phyloP scores from a whole-genome alignment of 2,888 invertebrate genomes.

The Reticulitermes lucifugus region DNA sequence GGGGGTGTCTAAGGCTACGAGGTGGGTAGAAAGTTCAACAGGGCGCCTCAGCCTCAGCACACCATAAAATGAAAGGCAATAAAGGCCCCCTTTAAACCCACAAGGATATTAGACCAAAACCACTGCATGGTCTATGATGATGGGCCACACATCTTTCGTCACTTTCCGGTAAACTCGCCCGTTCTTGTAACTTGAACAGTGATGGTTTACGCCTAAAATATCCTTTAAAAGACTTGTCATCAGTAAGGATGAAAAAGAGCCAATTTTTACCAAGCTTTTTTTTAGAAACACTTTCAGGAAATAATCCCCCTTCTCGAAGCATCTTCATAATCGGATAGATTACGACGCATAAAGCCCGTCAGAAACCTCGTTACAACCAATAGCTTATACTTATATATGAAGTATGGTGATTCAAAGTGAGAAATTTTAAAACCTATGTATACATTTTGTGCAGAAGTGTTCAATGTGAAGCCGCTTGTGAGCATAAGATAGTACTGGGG shows the following conservation, averaged over 20 bases:
- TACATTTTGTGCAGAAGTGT: no score
- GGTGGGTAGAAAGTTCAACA: not conserved
- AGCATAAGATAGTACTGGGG: no score
- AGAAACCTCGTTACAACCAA: no score
- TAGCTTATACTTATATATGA: no score
- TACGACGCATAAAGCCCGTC: not conserved
- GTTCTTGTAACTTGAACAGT: not conserved
- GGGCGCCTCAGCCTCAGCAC: not conserved
- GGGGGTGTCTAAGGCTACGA: not conserved
- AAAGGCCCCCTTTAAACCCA: not conserved
- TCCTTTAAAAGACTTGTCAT: constrained; percentile 1
- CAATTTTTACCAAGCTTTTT: not conserved
- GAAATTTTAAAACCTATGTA: no score
- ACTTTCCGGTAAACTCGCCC: not conserved
- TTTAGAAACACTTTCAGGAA: not conserved
- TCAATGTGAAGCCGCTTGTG: no score
- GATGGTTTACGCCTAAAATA: not conserved
- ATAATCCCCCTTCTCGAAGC: not conserved
- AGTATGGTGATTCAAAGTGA: no score
- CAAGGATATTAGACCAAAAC: not conserved
- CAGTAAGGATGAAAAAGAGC: not conserved
- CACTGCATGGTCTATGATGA: not conserved
- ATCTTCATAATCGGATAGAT: not conserved
- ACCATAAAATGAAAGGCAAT: not conserved
- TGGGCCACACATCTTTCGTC: not conserved